Evolutionary conservation across 2,888 invertebrate genomes (phyloP).

Genomic region (Tetropium fuscum): DNA sequence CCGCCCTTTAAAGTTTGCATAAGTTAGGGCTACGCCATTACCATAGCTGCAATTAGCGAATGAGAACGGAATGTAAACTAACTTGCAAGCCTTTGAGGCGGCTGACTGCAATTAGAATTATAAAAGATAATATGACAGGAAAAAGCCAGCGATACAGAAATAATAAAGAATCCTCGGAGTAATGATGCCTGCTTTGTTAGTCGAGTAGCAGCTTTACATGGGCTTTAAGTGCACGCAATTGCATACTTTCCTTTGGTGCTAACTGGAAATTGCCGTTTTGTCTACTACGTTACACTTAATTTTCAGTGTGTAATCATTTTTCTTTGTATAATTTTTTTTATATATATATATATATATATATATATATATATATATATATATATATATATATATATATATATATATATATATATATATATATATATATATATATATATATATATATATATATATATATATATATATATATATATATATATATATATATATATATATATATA

Average conservation of each 20-base stretch:
- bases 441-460: too few species aligned
- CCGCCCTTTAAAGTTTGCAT: constrained; percentile 60
- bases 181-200: constrained; percentile 61
- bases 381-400: too few species aligned
- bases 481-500: not conserved
- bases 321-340: not conserved
- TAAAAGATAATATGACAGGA: constrained; percentile 61
- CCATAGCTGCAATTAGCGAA: constrained; percentile 53
- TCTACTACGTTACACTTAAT: constrained; percentile 26
- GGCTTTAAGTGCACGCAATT: constrained; percentile 54
- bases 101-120: constrained; percentile 59
- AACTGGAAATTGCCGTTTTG: constrained; percentile 34
- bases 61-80: constrained; percentile 61
- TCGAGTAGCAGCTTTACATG: constrained; percentile 52
- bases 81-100: constrained; percentile 55
- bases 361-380: too few species aligned
- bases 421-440: too few species aligned
- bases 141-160: constrained; percentile 61
- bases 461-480: too few species aligned
- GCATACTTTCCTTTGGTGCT: constrained; percentile 41
- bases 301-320: too few species aligned
- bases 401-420: too few species aligned
- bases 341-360: too few species aligned
- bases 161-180: constrained; percentile 62
- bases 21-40: constrained; percentile 52